Percentiles rank a stretch among this genome's conserved stretches.
Conservation (phyloP, 2,113 vertebrate genomes). For the Casuarius casuarius region DNA sequence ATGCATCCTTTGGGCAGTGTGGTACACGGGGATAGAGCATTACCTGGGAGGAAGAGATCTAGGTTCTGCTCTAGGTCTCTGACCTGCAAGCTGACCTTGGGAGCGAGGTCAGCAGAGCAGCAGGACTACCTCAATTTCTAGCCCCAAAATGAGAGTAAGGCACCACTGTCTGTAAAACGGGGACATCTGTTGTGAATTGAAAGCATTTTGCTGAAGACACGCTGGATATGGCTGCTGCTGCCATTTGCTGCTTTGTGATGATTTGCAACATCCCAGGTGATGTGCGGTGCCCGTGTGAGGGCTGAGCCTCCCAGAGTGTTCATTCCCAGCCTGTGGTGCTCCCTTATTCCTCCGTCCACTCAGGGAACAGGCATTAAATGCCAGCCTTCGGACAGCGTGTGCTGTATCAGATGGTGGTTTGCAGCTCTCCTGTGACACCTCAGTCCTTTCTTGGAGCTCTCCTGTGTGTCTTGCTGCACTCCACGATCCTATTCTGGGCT, state of each 20-base stretch:
- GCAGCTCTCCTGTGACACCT: background rate
- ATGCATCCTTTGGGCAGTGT: rapidly evolving
- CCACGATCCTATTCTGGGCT: rapidly evolving
- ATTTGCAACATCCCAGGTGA: background rate
- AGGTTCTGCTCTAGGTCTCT: background rate
- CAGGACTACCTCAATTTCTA: rapidly evolving
- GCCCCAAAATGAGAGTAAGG: background rate
- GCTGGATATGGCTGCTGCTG: background rate
- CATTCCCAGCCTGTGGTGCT: background rate
- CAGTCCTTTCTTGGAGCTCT: background rate
- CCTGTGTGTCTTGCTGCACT: background rate
- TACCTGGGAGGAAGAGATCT: background rate
- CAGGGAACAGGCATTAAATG: background rate
- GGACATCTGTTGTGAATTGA: background rate
- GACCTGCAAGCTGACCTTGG: background rate
- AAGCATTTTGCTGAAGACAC: background rate
- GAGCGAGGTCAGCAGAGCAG: background rate
- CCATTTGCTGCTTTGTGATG: background rate
- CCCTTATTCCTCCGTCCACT: background rate
- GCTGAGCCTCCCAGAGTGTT: background rate
- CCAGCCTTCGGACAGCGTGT: background rate
- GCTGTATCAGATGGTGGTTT: background rate
- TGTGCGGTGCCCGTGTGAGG: too few relatives aligned
- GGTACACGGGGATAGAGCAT: background rate
- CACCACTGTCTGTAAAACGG: rapidly evolving